These are phyloP conservation scores for Pao palembangensis DNA, from an alignment of 2,113 vertebrate genomes.

Conservation along the genomic window DNA sequence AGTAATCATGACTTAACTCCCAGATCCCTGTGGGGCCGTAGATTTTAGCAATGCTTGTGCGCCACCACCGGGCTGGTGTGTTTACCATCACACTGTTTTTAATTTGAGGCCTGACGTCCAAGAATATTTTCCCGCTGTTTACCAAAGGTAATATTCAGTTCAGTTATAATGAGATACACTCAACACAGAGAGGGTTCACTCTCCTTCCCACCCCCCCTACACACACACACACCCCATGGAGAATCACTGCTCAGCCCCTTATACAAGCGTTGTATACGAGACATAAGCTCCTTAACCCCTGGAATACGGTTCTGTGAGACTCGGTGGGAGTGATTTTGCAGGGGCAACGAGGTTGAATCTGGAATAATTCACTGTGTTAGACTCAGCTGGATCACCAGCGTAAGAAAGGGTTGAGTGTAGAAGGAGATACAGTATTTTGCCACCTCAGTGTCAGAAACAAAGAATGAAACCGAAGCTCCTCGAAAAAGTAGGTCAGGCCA, in stretches of 20 bases:
- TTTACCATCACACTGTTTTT: slow-evolving; percentile 49
- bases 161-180: slow-evolving; percentile 59
- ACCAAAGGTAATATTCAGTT: slow-evolving; percentile 71
- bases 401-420: slow-evolving; percentile 11
- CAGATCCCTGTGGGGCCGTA: slow-evolving; percentile 49
- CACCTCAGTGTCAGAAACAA: slow-evolving; percentile 57
- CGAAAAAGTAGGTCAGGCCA: slow-evolving; percentile 66
- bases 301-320: slow-evolving; percentile 56
- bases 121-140: slow-evolving; percentile 61
- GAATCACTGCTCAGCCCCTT: slow-evolving; percentile 57
- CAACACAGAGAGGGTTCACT: slow-evolving; percentile 41
- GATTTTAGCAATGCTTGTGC: slow-evolving; percentile 47
- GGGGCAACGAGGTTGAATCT: slow-evolving; percentile 48
- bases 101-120: slow-evolving; percentile 28
- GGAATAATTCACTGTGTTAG: slow-evolving; percentile 42
- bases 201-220: slow-evolving; percentile 15
- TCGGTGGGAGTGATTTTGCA: slow-evolving; percentile 49
- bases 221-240: slow-evolving; percentile 19
- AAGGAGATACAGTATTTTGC: slow-evolving; percentile 43
- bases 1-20: slow-evolving; percentile 50
- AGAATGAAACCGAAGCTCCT: slow-evolving; percentile 42
- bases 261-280: slow-evolving; percentile 49
- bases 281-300: slow-evolving; percentile 73
- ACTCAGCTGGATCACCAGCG: slow-evolving; percentile 33
- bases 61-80: slow-evolving; percentile 17